A percentile compares a stretch with the other conserved stretches of the same genome.
These are phyloP conservation scores for Chamaea fasciata DNA, from an alignment of 2,113 vertebrate species.

Conservation along the genomic window DNA sequence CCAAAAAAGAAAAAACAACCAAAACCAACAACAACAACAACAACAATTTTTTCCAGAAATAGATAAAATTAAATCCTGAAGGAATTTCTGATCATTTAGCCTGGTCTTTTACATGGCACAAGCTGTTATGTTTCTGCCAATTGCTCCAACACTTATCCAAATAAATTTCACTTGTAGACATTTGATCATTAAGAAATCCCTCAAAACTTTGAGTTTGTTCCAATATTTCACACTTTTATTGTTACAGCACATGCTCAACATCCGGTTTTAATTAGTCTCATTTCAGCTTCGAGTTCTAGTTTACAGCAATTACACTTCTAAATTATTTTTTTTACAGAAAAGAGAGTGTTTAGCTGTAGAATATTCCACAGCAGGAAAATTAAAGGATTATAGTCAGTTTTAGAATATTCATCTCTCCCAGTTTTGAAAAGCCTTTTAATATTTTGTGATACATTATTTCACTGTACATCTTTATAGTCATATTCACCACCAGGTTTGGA, in stretches of 20 bases:
- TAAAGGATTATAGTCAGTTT: not conserved
- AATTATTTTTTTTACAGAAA: not conserved
- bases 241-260: not conserved
- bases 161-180: not conserved
- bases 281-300: not conserved
- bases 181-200: not conserved
- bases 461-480: not conserved
- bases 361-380: not conserved
- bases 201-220: not conserved
- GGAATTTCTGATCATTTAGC: not conserved
- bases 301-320: not conserved
- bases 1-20: no score
- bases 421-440: not conserved
- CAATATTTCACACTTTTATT: not conserved
- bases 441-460: not conserved
- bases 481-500: not conserved
- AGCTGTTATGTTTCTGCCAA: not conserved
- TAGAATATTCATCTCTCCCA: not conserved
- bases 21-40: no score
- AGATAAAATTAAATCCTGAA: not conserved
- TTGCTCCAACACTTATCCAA: not conserved
- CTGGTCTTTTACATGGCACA: not conserved
- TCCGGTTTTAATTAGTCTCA: not conserved
- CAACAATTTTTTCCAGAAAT: not conserved
- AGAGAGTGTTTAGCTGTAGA: not conserved